Percentiles rank a stretch among this genome's conserved stretches.
These are phyloP conservation scores for Chrysina gloriosa DNA, from an alignment of 2,888 invertebrate genomes.

Conservation along the genomic window DNA sequence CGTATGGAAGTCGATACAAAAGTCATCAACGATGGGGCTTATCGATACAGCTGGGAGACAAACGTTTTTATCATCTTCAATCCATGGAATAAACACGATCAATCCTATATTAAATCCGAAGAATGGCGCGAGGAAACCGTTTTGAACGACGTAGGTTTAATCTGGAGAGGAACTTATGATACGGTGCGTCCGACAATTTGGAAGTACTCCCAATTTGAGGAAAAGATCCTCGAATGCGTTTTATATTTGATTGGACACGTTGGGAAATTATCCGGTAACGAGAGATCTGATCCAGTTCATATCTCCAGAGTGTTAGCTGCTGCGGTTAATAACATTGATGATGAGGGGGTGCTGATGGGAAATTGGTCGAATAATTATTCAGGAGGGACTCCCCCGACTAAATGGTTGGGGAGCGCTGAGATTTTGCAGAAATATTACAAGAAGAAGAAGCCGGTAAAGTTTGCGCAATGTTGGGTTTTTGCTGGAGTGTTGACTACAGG, in stretches of 20 bases:
- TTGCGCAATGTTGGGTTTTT: slow-evolving; percentile 96
- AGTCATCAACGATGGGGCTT: slow-evolving; percentile 73
- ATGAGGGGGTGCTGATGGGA: slow-evolving; percentile 86
- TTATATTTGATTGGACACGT: slow-evolving; percentile 78
- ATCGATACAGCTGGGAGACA: slow-evolving; percentile 81
- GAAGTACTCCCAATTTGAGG: slow-evolving; percentile 92
- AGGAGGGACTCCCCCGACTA: slow-evolving; percentile 87
- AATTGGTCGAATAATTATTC: slow-evolving; percentile 90
- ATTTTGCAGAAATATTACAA: slow-evolving; percentile 88
- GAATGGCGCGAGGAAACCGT: slow-evolving; percentile 86
- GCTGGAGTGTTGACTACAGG: slow-evolving; percentile 89
- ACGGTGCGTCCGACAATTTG: slow-evolving; percentile 86
- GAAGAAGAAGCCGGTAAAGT: slow-evolving; percentile 89
- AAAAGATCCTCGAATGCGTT: slow-evolving; percentile 83
- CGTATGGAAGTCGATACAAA: slow-evolving; percentile 85
- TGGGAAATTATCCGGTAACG: slow-evolving; percentile 71
- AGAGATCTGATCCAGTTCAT: slow-evolving; percentile 82
- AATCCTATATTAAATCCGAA: slow-evolving; percentile 74
- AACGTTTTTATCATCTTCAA: slow-evolving; percentile 88
- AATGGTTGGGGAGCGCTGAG: slow-evolving; percentile 89
- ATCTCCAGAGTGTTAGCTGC: slow-evolving; percentile 86
- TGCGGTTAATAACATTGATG: slow-evolving; percentile 88
- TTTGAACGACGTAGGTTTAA: slow-evolving; percentile 86
- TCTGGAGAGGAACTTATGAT: slow-evolving; percentile 91
- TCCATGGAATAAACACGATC: slow-evolving; percentile 85